A percentile compares a stretch with the other conserved stretches of the same genome.
Evolutionary conservation across 2,113 vertebrate genomes (phyloP).

Genomic region (Hippocampus barbouri): DNA sequence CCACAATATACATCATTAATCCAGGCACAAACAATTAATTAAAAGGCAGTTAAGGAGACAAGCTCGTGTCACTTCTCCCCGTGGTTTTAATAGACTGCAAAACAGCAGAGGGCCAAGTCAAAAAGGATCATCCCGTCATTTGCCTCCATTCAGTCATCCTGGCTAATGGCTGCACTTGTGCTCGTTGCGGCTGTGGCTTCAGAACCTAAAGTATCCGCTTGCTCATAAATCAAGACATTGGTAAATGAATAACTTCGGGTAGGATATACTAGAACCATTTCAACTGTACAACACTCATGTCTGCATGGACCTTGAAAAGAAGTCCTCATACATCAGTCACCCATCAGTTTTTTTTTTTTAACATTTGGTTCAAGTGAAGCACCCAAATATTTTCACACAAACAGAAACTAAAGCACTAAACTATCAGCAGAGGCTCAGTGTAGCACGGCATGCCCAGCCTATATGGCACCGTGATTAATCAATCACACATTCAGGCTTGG

Average conservation of each 20-base stretch:
- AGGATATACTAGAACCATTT: not conserved
- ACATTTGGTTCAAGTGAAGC: slow-evolving; percentile 50
- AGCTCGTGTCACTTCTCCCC: slow-evolving; percentile 66
- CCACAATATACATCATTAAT: slow-evolving; percentile 75
- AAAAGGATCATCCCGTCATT: slow-evolving; percentile 57
- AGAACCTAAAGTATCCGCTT: slow-evolving; percentile 12
- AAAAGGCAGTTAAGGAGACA: slow-evolving; percentile 73
- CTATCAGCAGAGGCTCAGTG: not conserved
- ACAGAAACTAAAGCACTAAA: slow-evolving; percentile 11
- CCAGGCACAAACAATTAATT: slow-evolving; percentile 77
- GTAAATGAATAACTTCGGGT: slow-evolving; percentile 13
- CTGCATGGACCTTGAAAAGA: slow-evolving; percentile 1
- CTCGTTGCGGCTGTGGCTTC: slow-evolving; percentile 23
- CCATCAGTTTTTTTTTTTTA: slow-evolving; percentile 45
- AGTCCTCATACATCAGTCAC: slow-evolving; percentile 27
- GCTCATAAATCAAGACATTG: slow-evolving; percentile 3
- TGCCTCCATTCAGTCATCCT: slow-evolving; percentile 51
- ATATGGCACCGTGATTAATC: slow-evolving; percentile 23
- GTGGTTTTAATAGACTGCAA: slow-evolving; percentile 69
- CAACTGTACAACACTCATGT: not conserved
- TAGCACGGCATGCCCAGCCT: slow-evolving; percentile 20
- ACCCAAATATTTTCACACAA: slow-evolving; percentile 26
- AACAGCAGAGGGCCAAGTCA: slow-evolving; percentile 64
- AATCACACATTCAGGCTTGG: slow-evolving; percentile 24
- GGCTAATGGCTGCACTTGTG: slow-evolving; percentile 43